These are phyloP conservation scores for Agelastica alni DNA, from an alignment of 2,888 invertebrate genomes.

Conservation along the genomic window DNA sequence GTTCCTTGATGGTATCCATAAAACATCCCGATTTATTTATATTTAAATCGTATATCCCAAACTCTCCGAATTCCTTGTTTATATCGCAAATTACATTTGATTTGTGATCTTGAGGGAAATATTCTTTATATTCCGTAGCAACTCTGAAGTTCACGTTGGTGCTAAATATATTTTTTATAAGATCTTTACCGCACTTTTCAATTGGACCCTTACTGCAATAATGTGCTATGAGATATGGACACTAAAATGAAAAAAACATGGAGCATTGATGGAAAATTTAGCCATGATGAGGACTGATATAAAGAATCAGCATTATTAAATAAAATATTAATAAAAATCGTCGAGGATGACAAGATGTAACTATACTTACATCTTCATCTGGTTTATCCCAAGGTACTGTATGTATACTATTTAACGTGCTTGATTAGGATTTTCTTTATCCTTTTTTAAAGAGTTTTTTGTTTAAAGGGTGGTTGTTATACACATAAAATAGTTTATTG, in stretches of 20 bases:
- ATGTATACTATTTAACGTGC: no score
- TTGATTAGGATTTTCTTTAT: no score
- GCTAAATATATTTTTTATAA: slow-evolving; percentile 24
- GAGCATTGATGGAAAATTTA: no score
- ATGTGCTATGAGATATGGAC: slow-evolving; percentile 23
- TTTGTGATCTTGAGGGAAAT: slow-evolving; percentile 34
- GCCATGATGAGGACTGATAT: no score
- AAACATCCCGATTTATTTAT: slow-evolving; percentile 35
- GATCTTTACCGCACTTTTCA: slow-evolving; percentile 20
- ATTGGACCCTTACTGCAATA: slow-evolving; percentile 12
- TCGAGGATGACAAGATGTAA: no score
- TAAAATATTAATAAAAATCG: no score
- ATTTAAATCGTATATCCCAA: slow-evolving; percentile 42
- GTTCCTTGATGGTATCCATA: slow-evolving; percentile 37
- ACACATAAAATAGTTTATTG: no score
- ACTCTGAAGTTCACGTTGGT: slow-evolving; percentile 35
- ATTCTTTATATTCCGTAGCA: slow-evolving; percentile 32
- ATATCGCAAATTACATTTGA: slow-evolving; percentile 38
- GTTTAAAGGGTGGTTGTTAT: no score
- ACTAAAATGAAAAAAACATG: slow-evolving; percentile 17
- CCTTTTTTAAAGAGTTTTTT: no score
- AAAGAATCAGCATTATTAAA: no score
- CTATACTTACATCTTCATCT: no score
- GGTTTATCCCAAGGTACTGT: no score
- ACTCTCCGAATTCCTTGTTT: slow-evolving; percentile 39